These are phyloP conservation scores for Siderastrea siderea DNA, from an alignment of 92 coral and sea anemone genomes.

Conservation along the genomic window DNA sequence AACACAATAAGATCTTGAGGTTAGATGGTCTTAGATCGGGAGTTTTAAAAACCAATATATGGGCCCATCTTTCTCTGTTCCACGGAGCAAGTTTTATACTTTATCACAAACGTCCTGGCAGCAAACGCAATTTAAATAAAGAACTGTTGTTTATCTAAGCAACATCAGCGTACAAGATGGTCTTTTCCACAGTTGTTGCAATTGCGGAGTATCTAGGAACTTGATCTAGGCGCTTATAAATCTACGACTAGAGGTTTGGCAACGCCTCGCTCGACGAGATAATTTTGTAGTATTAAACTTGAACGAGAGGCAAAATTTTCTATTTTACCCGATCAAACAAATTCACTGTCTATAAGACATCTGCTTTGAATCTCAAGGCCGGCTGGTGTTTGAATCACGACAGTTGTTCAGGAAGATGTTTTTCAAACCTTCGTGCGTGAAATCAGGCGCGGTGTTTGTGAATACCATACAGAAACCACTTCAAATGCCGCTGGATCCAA, in stretches of 20 bases:
- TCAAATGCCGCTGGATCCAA: neutral
- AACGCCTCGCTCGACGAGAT: constrained; percentile 25
- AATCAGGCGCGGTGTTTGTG: constrained; percentile 6
- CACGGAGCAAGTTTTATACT: neutral
- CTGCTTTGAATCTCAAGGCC: constrained; percentile 6
- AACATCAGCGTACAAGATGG: constrained; percentile 10
- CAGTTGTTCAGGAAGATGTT: neutral
- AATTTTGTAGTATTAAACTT: neutral
- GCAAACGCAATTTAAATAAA: constrained; percentile 25
- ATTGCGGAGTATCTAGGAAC: neutral
- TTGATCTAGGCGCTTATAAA: neutral
- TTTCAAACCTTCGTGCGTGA: neutral
- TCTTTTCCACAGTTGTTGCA: constrained; percentile 5
- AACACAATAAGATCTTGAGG: neutral
- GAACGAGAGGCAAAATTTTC: neutral
- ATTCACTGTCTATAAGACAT: constrained; percentile 1
- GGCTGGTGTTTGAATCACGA: constrained; percentile 6
- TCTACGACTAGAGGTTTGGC: neutral
- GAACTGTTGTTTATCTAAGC: constrained; percentile 29
- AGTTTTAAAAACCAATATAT: neutral
- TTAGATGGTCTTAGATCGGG: neutral
- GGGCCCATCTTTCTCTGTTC: neutral
- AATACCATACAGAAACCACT: neutral
- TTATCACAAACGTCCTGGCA: constrained; percentile 1
- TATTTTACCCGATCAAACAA: constrained; percentile 8